Base-by-base conservation (phyloP, 2,888 invertebrate genomes). In the Caenorhabditis panamensis region DNA sequence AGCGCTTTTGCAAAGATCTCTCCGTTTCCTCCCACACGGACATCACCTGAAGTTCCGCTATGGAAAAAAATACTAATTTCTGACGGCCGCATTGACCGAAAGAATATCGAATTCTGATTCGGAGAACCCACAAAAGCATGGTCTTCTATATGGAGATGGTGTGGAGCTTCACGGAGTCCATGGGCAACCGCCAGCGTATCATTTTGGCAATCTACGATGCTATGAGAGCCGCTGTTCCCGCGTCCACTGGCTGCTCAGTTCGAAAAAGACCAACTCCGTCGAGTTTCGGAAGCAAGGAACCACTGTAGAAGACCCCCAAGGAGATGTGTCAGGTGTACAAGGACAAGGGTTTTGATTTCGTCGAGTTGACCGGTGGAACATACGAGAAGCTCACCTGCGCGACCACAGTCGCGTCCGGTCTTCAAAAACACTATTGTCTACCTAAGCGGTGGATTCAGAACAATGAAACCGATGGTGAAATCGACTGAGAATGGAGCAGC, bases 311-410 rank as follows among this genome's bases (percentile, higher is more conserved):
- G 88, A 88, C 51, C 85, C n/a, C 88, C 0, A 76, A 76, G 24
- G 71, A 59, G 20, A 75, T 75, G 75, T 75, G 75, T 37, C 61
- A 75, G 24, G 75, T 66, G n/a, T 75, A 75, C n/a, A 66, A 87
- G 78, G 71, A 83, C 22, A 72, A 56, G 18, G 87, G 87, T 8
- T 85, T 86, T 44, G 88, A 88, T 76, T 88, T 88, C 58, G 85
- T 88, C 16, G 88, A 88, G 56, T 24, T 88, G n/a, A 87, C 88
- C 16, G 88, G 88, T n/a, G 88, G 88, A 51, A 87, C 86, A 0
- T 82, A 79, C 36, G 87, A 88, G 64, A 86, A 85, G 16, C 54
- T 82, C 1, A 84, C 82, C 0, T 79, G 69, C 64, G 84, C 24
- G 88, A 88, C 13, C 86, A 87, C 6, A 88, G 87, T n/a, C 67